These are phyloP conservation scores for Actinernus sp. DNA, from an alignment of 92 coral and sea anemone genomes.

Conservation along the genomic window DNA sequence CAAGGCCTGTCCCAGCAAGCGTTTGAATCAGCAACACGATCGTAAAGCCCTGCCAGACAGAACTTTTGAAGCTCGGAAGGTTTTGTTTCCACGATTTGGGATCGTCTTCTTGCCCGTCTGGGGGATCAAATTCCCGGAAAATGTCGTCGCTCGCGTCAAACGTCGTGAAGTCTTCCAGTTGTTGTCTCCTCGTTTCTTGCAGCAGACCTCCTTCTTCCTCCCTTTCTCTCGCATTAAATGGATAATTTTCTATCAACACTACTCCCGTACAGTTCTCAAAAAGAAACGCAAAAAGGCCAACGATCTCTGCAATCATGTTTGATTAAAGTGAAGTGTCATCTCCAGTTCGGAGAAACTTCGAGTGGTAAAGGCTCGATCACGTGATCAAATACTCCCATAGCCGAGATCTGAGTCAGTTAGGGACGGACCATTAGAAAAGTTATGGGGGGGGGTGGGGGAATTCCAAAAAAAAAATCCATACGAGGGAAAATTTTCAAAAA, in stretches of 20 bases:
- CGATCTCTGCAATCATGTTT: slow-evolving; percentile 16
- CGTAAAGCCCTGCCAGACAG: slow-evolving; percentile 27
- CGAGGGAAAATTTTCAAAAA: too few relatives aligned
- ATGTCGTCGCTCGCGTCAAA: slow-evolving; percentile 58
- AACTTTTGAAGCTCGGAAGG: slow-evolving; percentile 17
- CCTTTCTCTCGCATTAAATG: background rate
- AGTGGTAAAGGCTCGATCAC: too few relatives aligned
- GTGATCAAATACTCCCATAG: too few relatives aligned
- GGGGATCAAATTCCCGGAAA: slow-evolving; percentile 75
- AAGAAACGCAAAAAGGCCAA: slow-evolving; percentile 2
- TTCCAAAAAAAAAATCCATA: too few relatives aligned
- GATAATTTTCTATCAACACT: slow-evolving; percentile 3
- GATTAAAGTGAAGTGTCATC: too few relatives aligned
- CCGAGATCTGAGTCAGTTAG: too few relatives aligned
- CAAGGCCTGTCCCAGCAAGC: slow-evolving; percentile 44
- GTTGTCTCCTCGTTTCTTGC: background rate
- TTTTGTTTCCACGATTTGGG: slow-evolving; percentile 66
- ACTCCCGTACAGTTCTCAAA: slow-evolving; percentile 34
- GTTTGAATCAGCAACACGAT: slow-evolving; percentile 52
- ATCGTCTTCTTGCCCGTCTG: slow-evolving; percentile 15
- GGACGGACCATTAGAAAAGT: too few relatives aligned
- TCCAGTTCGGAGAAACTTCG: too few relatives aligned
- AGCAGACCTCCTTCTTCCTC: slow-evolving; percentile 9
- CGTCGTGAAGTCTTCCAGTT: slow-evolving; percentile 47
- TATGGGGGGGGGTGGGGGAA: too few relatives aligned